These are phyloP conservation scores for Poeciliopsis turrubarensis DNA, from an alignment of 2,113 vertebrate genomes.

Conservation along the genomic window DNA sequence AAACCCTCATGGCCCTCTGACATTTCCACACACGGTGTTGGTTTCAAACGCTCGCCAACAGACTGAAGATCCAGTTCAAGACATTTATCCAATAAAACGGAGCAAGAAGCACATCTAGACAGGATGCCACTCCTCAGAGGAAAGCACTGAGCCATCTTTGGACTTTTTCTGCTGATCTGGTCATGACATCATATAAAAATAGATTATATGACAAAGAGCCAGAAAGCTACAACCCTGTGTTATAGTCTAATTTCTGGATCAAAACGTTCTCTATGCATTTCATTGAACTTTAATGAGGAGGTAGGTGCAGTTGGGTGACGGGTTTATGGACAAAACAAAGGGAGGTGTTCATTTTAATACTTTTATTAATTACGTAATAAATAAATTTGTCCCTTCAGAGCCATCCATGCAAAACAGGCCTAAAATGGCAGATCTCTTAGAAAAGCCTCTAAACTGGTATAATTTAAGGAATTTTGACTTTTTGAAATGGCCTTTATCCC, in stretches of 20 bases:
- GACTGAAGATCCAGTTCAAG: neutral
- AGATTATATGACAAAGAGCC: neutral
- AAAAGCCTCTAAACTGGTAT: too few relatives aligned
- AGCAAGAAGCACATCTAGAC: neutral
- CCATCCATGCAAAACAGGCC: too few relatives aligned
- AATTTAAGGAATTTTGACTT: too few relatives aligned
- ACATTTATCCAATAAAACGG: neutral
- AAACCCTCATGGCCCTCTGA: constrained; percentile 57
- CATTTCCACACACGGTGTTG: constrained; percentile 68
- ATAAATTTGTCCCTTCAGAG: too few relatives aligned
- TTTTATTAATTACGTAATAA: too few relatives aligned
- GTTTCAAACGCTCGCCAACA: constrained; percentile 33
- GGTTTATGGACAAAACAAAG: too few relatives aligned
- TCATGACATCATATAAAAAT: neutral
- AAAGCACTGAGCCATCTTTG: neutral
- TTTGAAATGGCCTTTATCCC: too few relatives aligned
- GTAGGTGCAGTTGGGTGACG: too few relatives aligned
- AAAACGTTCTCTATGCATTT: neutral
- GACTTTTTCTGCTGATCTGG: neutral
- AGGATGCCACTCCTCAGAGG: neutral
- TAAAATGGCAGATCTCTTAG: too few relatives aligned
- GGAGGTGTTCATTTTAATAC: too few relatives aligned
- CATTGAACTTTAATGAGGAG: neutral
- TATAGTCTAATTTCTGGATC: neutral
- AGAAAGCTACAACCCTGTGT: neutral